Base-by-base conservation (phyloP, 2,113 vertebrate genomes). In the Procavia capensis region DNA sequence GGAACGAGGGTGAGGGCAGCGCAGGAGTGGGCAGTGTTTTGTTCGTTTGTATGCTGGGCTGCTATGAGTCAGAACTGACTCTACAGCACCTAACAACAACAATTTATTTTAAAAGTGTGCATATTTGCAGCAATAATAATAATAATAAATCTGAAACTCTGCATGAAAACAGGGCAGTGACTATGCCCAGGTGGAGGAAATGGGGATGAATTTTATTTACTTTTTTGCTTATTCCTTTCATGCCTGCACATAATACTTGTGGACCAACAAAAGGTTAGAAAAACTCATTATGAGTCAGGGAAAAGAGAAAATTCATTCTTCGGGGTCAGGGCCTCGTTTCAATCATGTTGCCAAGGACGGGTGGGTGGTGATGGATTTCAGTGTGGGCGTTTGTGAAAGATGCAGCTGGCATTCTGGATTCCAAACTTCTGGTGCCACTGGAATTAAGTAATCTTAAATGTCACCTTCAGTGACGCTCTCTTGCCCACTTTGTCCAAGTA, bases 371-470 rank as follows among this genome's bases (percentile, higher is more conserved):
- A 90, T 92, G 79, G 94, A 66, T 94, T 88, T 83, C 50, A 82
- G 63, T 64, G 96, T 94, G 91, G 86, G 74, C 80, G 57, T 93
- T 85, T 91, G 79, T 76, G 39, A 84, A 86, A 87, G 93, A 76
- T 45, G 75, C 57, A 5, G 31, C 16, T 25, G 11, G 27, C 74
- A 43, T 74, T 36, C 61, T 81, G 50, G 20, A 72, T 89, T 85
- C 85, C 93, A 90, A 75, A 88, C 81, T 94, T 95, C 54, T 9
- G 68, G 85, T 88, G 66, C 54, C 81, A 64, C 68, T 79, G 78
- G 96, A 92, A 96, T 92, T 27, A 93, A 95, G 90, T 95, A 68
- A 90, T 59, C 76, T 92, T 78, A 92, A 88, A 79, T 79, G 88
- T 92, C 72, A 90, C 93, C 88, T 87, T 81, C n/a, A 41, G 90